These are phyloP conservation scores for Xestia sexstrigata DNA, from an alignment of 2,888 invertebrate genomes.

Conservation along the genomic window DNA sequence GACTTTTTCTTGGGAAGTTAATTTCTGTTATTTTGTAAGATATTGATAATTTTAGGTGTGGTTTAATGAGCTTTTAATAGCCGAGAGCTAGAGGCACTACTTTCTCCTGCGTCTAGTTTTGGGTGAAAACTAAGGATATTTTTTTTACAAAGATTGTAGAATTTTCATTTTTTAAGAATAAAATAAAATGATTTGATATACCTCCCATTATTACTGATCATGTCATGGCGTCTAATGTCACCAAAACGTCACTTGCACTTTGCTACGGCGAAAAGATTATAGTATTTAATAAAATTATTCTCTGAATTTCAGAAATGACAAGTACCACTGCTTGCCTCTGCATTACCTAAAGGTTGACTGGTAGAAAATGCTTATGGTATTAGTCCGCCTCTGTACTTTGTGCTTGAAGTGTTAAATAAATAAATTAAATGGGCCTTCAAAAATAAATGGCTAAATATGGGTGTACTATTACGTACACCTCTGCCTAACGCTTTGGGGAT, in stretches of 20 bases:
- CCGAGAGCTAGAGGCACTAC: neutral
- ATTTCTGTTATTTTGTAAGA: slow-evolving; percentile 36
- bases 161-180: neutral
- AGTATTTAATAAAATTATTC: no score
- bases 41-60: slow-evolving; percentile 22
- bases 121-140: neutral
- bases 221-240: no score
- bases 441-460: neutral
- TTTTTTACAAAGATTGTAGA: neutral
- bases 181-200: neutral
- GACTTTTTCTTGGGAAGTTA: slow-evolving; percentile 21
- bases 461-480: no score
- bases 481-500: no score
- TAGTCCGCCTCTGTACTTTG: no score
- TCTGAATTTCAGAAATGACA: no score
- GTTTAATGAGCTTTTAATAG: slow-evolving; percentile 18
- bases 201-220: neutral
- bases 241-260: no score
- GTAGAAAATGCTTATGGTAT: no score
- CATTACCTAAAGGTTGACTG: no score
- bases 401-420: no score
- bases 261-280: no score
- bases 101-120: slow-evolving; percentile 10
- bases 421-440: neutral
- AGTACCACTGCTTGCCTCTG: no score